Evolutionary conservation across 2,797 vertebrate genomes (phyloP), one percentile per base, ranked within the genome.

Genomic region (Myiotriccus ornatus): DNA sequence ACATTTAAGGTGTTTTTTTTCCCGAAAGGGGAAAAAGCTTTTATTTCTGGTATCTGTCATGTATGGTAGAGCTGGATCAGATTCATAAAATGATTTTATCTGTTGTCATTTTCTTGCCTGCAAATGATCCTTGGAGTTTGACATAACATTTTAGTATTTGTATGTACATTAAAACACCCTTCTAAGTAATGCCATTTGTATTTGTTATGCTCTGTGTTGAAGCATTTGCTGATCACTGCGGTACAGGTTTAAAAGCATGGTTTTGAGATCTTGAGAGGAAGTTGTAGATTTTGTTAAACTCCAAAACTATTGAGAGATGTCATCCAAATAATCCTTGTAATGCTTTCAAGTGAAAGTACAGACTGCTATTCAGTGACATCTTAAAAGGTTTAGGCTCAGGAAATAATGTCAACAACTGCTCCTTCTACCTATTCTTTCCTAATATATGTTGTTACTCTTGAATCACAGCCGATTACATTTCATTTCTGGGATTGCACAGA

Each of bases 141-240:
- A 94, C 90, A 90, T 85, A 73, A 95, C 65, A 12, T 57, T 80
- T 83, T 94, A 76, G 80, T 79, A 49, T 68, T 91, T 97, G 83
- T 97, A 89, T 87, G 87, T 94, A 89, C 79, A 90, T 90, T 90
- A 79, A 89, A 73, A 65, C 17, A 13, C 50, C 83, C 93, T 74
- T 47, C 91, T 37, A 37, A 94, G 30, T 89, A 37, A 94, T 68
- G 14, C 34, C 46, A 37, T 93, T 90, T 81, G 63, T 93, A 59
- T 95, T 76, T 93, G 47, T 94, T 94, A 85, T 52, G 71, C 90
- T 88, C 75, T 90, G 7, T 89, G 60, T 65, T 73, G 62, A 87
- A 89, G 53, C 86, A 47, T 78, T 80, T 46, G 85, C 67, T 87
- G 57, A 44, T 75, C 32, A 14, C 37, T 43, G 64, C 74, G 80